These are phyloP conservation scores for Orthosia gracilis DNA, from an alignment of 2,888 invertebrate genomes.

Conservation along the genomic window DNA sequence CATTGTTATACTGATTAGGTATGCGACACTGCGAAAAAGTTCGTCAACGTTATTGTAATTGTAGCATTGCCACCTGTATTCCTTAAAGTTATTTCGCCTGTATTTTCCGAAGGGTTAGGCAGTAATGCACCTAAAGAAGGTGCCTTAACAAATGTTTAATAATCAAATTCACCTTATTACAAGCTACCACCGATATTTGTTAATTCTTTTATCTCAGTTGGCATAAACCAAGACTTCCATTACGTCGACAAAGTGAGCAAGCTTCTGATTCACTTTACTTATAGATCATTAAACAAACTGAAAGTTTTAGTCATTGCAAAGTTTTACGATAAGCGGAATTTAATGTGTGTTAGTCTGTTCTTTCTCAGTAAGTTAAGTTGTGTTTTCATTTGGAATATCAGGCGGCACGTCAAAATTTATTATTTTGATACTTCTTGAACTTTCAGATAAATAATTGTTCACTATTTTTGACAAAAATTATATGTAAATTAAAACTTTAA, in stretches of 20 bases:
- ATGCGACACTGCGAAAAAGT: too few relatives aligned
- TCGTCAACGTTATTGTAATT: too few relatives aligned
- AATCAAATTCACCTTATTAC: neutral
- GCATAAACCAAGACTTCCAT: slow-evolving; percentile 23
- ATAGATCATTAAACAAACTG: slow-evolving; percentile 32
- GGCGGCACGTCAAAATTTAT: neutral
- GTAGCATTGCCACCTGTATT: too few relatives aligned
- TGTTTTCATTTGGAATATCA: neutral
- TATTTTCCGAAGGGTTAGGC: too few relatives aligned
- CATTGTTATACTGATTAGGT: too few relatives aligned
- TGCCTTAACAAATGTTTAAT: too few relatives aligned
- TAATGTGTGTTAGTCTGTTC: slow-evolving; percentile 23
- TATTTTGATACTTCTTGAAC: too few relatives aligned
- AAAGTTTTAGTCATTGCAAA: slow-evolving; percentile 42
- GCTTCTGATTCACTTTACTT: slow-evolving; percentile 35
- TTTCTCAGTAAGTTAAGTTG: neutral
- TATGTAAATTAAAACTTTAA: too few relatives aligned
- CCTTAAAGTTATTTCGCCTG: too few relatives aligned
- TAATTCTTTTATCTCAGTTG: neutral
- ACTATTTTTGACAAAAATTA: too few relatives aligned
- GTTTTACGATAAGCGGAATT: slow-evolving; percentile 31
- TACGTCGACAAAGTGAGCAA: slow-evolving; percentile 8
- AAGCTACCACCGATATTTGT: neutral
- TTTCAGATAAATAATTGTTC: too few relatives aligned
- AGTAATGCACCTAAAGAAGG: too few relatives aligned